Evolutionary conservation across 2,113 vertebrate genomes (phyloP), one percentile per base, ranked within the genome.

Genomic region (Mungos mungo): DNA sequence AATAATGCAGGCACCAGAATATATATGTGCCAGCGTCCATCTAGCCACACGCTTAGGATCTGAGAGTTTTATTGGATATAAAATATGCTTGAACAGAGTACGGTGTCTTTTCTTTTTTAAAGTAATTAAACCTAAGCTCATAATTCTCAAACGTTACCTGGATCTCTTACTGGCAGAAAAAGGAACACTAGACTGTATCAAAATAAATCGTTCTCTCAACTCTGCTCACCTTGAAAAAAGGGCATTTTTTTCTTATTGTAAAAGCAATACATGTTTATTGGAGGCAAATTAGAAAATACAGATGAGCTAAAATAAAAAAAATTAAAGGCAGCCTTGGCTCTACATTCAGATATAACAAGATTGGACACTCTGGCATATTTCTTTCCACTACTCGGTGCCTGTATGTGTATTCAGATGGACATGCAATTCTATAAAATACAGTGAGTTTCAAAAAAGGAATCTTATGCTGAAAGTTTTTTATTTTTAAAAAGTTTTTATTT

Each of bases 191-290:
- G 57, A 63, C 14, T 52, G 1, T 81, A 11, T 52, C 47, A 91
- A 93, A 93, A 89, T 86, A 93, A 97, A 95, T 97, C 76, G 96
- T 72, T 92, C 38, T 90, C 66, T 92, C 72, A 33, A 89, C 47
- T 92, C 33, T 86, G 76, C 47, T 97, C 11, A 21, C 21, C 33
- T 52, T 88, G 79, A 35, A 33, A 86, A 95, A 88, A 82, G 35
- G 66, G 33, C 21, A 45, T 76, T 47, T 57, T 84, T 88, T 91
- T 79, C 79, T 81, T 93, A 68, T 95, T 87, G 72, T 38, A 93
- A 89, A 97, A 93, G 52, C 79, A 90, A 47, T 95, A 21, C n/a
- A 65, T 95, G 60, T 54, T 88, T 41, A 76, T 68, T 5, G 23
- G 50, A 81, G 11, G 83, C 88, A 85, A 90, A 85, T 96, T 83